phyloP scores from a whole-genome alignment of 2,797 vertebrate genomes.

The Octomys mimax region DNA sequence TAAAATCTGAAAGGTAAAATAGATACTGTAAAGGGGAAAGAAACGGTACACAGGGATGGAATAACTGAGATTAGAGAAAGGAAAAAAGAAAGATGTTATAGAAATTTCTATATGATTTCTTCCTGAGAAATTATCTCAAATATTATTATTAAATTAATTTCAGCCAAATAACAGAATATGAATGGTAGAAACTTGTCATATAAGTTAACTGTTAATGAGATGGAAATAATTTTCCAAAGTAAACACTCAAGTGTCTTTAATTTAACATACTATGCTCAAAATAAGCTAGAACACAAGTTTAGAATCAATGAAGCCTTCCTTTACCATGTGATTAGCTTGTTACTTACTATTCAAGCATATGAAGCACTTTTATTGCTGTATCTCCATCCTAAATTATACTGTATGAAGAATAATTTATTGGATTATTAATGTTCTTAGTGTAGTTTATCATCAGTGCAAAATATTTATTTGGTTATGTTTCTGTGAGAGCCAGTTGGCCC shows the following conservation, averaged over 20 bases:
- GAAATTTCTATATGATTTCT: neutral
- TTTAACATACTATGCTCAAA: neutral
- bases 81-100: neutral
- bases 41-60: no score
- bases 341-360: neutral
- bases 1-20: no score
- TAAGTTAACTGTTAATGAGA: neutral
- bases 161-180: neutral
- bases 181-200: neutral
- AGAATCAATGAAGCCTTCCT: neutral
- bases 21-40: no score
- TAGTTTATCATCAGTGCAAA: neutral
- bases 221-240: neutral
- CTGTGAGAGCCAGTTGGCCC: no score
- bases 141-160: constrained; percentile 33
- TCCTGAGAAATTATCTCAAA: neutral
- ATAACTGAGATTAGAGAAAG: no score
- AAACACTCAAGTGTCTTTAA: neutral
- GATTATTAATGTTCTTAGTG: neutral
- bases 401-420: neutral
- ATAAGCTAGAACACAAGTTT: neutral
- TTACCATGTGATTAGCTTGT: neutral
- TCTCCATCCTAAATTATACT: neutral
- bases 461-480: neutral
- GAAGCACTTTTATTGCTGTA: neutral